phyloP scores from a whole-genome alignment of 64 coral and sea anemone species.

The Hydrozoanthus tunicans region DNA sequence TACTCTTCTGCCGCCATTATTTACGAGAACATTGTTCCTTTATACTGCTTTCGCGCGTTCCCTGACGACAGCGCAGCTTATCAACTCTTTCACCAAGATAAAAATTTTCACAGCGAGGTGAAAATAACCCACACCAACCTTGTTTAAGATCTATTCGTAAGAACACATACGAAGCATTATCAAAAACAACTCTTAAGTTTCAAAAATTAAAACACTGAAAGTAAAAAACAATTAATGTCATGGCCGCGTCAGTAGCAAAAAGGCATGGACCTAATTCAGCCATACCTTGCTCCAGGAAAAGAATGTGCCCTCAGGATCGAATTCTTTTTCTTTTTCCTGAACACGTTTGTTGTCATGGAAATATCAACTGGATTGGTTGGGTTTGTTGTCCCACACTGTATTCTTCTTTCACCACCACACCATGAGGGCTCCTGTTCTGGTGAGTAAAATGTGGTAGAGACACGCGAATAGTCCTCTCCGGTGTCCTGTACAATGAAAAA shows the following conservation, averaged over 20 bases:
- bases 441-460: not conserved
- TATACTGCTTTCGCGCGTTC: no score
- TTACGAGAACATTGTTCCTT: no score
- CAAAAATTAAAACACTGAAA: no score
- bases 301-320: conserved; percentile 27
- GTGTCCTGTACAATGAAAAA: not conserved
- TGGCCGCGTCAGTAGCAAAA: not conserved
- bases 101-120: no score
- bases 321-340: conserved; percentile 19
- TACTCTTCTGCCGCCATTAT: no score
- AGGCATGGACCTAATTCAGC: not conserved
- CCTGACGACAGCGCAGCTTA: no score
- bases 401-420: not conserved
- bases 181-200: no score
- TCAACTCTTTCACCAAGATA: no score
- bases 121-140: no score
- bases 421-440: not conserved
- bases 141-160: no score
- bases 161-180: no score
- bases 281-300: conserved; percentile 44
- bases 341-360: not conserved
- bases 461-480: conserved; percentile 27
- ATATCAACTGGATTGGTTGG: not conserved
- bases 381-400: not conserved
- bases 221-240: not conserved